These are phyloP conservation scores for Cyphomyrus discorhynchus DNA, from an alignment of 2,113 vertebrate species.

Conservation along the genomic window DNA sequence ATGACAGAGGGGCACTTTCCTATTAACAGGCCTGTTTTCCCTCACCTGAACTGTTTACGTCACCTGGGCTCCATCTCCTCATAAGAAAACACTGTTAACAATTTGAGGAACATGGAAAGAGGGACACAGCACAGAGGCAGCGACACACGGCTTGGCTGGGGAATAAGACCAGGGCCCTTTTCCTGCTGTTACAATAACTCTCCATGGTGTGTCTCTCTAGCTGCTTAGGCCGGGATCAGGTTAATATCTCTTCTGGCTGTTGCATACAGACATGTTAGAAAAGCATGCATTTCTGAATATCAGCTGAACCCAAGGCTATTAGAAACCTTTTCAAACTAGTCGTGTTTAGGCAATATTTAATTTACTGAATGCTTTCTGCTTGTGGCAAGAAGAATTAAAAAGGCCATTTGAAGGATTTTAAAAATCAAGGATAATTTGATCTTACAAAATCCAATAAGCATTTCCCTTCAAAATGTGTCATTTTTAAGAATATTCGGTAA, in stretches of 20 bases:
- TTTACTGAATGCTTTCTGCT: neutral
- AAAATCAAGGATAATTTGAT: neutral
- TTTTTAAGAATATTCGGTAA: neutral
- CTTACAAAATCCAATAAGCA: neutral
- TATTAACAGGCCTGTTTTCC: neutral
- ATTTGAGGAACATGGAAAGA: neutral
- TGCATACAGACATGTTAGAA: neutral
- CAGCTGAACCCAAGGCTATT: neutral
- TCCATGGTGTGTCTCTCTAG: neutral
- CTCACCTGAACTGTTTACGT: neutral
- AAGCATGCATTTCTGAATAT: neutral
- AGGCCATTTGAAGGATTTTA: neutral
- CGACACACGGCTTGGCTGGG: neutral
- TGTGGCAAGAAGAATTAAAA: neutral
- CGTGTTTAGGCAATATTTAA: neutral
- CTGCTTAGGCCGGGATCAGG: neutral
- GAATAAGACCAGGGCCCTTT: neutral
- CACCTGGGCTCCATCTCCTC: neutral
- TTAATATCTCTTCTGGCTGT: neutral
- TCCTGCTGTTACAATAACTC: neutral
- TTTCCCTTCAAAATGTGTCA: neutral
- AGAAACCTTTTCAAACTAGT: neutral
- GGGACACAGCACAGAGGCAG: neutral
- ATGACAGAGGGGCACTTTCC: neutral
- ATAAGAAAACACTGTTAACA: neutral